Conservation (phyloP, 2,113 vertebrate genomes). For the Lepisosteus osseus region DNA sequence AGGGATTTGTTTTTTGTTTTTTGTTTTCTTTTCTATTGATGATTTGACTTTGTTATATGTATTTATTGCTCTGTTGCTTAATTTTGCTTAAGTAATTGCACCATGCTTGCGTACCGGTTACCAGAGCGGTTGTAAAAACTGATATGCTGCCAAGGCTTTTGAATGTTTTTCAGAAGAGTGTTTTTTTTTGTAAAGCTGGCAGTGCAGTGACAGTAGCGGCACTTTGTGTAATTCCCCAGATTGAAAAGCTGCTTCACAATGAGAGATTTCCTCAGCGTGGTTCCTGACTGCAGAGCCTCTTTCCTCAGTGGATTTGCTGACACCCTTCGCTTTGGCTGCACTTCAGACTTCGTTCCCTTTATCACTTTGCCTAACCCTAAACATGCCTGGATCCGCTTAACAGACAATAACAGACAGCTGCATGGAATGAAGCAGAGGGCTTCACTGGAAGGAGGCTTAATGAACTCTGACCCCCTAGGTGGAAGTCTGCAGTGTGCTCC, state of each 20-base stretch:
- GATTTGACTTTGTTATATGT: constrained; percentile 42
- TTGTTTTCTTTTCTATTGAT: constrained; percentile 24
- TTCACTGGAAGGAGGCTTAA: not conserved
- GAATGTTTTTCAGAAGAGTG: constrained; percentile 45
- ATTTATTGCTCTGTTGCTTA: constrained; percentile 42
- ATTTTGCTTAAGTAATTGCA: constrained; percentile 53
- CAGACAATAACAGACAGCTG: constrained; percentile 16
- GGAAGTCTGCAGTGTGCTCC: not conserved
- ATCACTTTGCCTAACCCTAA: constrained; percentile 33
- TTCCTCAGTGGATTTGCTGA: constrained; percentile 32
- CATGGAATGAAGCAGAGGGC: constrained; percentile 11
- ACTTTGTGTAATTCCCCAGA: constrained; percentile 78
- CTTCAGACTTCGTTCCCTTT: constrained; percentile 29
- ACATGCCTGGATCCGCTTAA: constrained; percentile 36
- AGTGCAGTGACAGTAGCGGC: constrained; percentile 74
- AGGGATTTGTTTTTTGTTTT: constrained; percentile 41
- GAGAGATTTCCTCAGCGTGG: constrained; percentile 63
- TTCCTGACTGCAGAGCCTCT: constrained; percentile 26
- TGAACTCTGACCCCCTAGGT: not conserved
- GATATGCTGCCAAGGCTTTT: constrained; percentile 53
- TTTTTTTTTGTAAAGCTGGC: constrained; percentile 63
- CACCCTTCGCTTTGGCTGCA: constrained; percentile 34
- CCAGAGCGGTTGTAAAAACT: constrained; percentile 46
- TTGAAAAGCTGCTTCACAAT: constrained; percentile 72
- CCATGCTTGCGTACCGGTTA: constrained; percentile 37